Evolutionary conservation across 2,888 invertebrate species (phyloP).

Genomic region (Nymphalis polychloros): DNA sequence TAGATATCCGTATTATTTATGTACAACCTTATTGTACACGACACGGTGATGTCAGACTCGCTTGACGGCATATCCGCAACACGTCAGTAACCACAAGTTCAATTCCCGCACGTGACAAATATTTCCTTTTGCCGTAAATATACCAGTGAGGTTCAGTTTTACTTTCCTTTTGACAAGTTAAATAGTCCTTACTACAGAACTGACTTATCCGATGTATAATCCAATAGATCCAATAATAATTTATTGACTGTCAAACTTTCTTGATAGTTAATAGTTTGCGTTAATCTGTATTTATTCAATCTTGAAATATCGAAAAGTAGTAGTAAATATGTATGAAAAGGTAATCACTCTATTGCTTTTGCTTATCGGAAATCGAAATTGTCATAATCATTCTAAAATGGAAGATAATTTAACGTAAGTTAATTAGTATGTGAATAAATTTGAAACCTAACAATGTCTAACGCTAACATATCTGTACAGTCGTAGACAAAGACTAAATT

Average conservation of each 20-base stretch:
- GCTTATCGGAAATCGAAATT: no score
- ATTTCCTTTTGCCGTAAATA: conserved; percentile 8
- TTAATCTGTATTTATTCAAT: no score
- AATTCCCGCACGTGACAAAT: conserved; percentile 9
- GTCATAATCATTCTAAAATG: no score
- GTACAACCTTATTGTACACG: neutral
- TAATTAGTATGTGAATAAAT: conserved; percentile 23
- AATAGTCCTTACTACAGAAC: neutral
- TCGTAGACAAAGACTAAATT: conserved; percentile 27
- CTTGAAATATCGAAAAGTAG: no score
- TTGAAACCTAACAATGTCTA: conserved; percentile 25
- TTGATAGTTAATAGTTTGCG: no score
- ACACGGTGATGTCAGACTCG: neutral
- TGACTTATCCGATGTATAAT: no score
- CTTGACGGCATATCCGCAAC: conserved; percentile 8
- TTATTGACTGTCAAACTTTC: no score
- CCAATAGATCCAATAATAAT: no score
- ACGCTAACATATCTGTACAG: conserved; percentile 32
- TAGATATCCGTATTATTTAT: neutral
- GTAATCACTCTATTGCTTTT: no score
- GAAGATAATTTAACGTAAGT: conserved; percentile 9
- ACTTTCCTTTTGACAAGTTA: neutral
- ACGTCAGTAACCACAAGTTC: neutral
- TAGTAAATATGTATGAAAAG: no score
- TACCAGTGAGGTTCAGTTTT: neutral